Percentiles rank a stretch among this genome's conserved stretches.
Evolutionary conservation across 2,797 vertebrate genomes (phyloP).

Genomic region (Otolemur crassicaudatus): DNA sequence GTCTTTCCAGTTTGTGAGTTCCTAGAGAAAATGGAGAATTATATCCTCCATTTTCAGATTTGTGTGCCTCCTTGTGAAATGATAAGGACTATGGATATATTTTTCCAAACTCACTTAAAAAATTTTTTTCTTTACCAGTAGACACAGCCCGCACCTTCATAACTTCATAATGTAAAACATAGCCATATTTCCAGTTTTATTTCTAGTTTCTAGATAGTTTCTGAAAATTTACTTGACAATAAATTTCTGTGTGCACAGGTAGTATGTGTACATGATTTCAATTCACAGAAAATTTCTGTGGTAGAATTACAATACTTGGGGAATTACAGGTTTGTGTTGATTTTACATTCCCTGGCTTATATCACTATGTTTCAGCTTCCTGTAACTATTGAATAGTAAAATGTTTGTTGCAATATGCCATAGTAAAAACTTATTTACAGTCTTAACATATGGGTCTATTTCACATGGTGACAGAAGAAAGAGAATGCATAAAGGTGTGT

Average conservation of each 20-base stretch:
- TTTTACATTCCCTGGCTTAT: constrained; percentile 3
- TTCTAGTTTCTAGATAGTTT: background rate
- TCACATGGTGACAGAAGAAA: constrained; percentile 67
- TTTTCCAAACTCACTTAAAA: background rate
- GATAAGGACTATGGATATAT: background rate
- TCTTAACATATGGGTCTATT: constrained; percentile 72
- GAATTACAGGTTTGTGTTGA: background rate
- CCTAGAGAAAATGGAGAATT: background rate
- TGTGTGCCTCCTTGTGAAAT: background rate
- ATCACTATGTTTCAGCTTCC: constrained; percentile 60
- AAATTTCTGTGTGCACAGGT: background rate
- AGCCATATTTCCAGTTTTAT: background rate
- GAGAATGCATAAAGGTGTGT: constrained; percentile 59
- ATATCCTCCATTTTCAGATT: background rate
- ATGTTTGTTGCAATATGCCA: constrained; percentile 64
- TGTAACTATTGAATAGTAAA: constrained; percentile 68
- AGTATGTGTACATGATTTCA: background rate
- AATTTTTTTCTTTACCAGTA: background rate
- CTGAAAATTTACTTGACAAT: constrained; percentile 16
- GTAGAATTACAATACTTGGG: background rate
- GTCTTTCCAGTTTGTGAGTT: background rate
- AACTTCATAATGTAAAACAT: constrained; percentile 4
- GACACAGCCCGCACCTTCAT: background rate
- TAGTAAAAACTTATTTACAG: constrained; percentile 73
- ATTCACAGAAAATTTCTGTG: background rate